phyloP scores from a whole-genome alignment of 2,113 vertebrate genomes.

The Cryptomyrus ogoouensis region DNA sequence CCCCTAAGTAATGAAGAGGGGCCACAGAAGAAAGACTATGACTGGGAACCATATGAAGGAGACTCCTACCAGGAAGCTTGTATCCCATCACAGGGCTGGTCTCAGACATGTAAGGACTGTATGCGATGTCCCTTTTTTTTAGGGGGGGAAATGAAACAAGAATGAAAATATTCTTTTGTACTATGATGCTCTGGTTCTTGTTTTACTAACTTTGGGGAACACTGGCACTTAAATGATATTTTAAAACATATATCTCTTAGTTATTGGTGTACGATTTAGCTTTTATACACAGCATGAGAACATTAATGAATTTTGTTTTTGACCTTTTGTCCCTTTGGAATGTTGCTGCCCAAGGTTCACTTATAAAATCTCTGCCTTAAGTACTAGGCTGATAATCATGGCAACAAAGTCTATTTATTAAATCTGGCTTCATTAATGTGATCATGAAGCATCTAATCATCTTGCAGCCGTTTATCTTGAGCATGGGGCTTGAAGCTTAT shows the following conservation, averaged over 20 bases:
- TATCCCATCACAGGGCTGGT: neutral
- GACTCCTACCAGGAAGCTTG: neutral
- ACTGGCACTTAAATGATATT: neutral
- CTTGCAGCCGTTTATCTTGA: neutral
- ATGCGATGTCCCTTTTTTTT: neutral
- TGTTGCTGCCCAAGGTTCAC: too few species aligned
- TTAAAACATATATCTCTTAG: neutral
- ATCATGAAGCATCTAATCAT: neutral
- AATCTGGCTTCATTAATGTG: neutral
- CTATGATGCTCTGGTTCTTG: neutral
- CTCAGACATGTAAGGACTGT: neutral
- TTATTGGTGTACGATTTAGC: neutral
- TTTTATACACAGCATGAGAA: too few species aligned
- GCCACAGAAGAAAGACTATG: neutral
- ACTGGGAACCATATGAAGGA: neutral
- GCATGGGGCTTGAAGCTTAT: neutral
- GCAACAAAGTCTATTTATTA: neutral
- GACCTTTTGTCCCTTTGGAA: too few species aligned
- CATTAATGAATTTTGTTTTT: too few species aligned
- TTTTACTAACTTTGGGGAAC: neutral
- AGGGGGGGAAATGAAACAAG: neutral
- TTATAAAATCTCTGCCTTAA: neutral
- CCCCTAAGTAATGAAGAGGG: neutral
- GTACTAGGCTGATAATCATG: neutral
- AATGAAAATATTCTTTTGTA: neutral